Conservation (phyloP, 1,140 invertebrate species). For the Maconellicoccus hirsutus region DNA sequence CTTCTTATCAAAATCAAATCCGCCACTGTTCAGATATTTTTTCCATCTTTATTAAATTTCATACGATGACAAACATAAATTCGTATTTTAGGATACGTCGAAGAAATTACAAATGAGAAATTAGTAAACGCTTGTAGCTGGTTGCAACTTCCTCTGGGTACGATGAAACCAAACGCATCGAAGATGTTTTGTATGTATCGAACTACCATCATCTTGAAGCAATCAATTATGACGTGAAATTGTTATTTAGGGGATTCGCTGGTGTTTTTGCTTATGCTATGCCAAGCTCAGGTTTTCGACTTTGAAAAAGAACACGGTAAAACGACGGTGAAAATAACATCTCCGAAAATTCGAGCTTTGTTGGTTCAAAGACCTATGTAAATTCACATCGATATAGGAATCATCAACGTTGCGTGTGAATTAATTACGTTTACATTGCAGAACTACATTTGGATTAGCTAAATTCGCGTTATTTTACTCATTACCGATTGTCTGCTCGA, state of each 20-base stretch:
- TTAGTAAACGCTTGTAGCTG: background rate
- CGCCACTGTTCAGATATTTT: too few species aligned
- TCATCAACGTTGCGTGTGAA: background rate
- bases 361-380: background rate
- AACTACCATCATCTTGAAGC: too few species aligned
- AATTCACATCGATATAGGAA: too few species aligned
- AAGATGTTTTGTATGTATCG: background rate
- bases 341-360: background rate
- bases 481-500: conserved; percentile 39
- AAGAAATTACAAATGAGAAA: too few species aligned
- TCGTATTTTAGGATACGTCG: too few species aligned
- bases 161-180: background rate
- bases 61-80: too few species aligned
- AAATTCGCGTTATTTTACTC: conserved; percentile 66
- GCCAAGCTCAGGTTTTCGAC: conserved; percentile 79
- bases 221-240: too few species aligned
- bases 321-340: background rate
- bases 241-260: conserved; percentile 65
- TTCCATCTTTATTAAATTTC: too few species aligned
- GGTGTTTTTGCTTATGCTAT: conserved; percentile 71
- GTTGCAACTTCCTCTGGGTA: background rate
- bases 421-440: background rate
- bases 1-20: too few species aligned
- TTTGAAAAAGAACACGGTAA: conserved; percentile 46
- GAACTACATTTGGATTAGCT: conserved; percentile 54